These are phyloP conservation scores for Spongilla lacustris DNA, from an alignment of 37 sponge, comb jelly and placozoan species.

Conservation along the genomic window DNA sequence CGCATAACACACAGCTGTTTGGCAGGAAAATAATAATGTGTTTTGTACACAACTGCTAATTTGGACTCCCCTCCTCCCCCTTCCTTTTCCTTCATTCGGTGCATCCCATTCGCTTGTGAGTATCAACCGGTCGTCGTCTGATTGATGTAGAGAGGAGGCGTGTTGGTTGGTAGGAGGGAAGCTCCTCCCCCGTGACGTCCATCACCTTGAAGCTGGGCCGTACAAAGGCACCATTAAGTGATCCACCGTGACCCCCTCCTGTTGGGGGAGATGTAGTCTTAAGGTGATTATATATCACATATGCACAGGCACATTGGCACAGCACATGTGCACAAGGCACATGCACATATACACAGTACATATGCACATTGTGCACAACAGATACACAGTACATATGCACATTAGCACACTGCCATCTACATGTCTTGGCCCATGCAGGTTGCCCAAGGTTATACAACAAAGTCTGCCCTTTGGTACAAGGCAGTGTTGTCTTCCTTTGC, in stretches of 20 bases:
- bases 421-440: neutral
- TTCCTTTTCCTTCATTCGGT: constrained; percentile 45
- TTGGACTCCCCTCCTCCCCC: neutral
- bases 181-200: constrained; percentile 62
- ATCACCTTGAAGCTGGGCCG: constrained; percentile 75
- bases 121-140: constrained; percentile 35
- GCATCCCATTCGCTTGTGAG: constrained; percentile 88
- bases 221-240: constrained; percentile 47
- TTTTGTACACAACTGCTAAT: neutral
- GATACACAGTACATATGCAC: neutral
- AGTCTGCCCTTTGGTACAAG: too few species aligned
- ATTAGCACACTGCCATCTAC: neutral
- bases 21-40: neutral
- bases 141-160: constrained; percentile 9
- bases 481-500: too few species aligned
- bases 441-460: too few species aligned
- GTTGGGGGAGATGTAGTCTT: neutral
- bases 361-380: too few species aligned
- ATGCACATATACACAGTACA: too few species aligned
- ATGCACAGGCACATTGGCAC: too few species aligned
- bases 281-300: too few species aligned
- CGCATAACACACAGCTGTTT: constrained; percentile 6
- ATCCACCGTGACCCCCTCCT: constrained; percentile 81
- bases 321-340: too few species aligned
- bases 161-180: constrained; percentile 74